These are phyloP conservation scores for Epinotia bilunana DNA, from an alignment of 2,888 invertebrate species.

Conservation along the genomic window DNA sequence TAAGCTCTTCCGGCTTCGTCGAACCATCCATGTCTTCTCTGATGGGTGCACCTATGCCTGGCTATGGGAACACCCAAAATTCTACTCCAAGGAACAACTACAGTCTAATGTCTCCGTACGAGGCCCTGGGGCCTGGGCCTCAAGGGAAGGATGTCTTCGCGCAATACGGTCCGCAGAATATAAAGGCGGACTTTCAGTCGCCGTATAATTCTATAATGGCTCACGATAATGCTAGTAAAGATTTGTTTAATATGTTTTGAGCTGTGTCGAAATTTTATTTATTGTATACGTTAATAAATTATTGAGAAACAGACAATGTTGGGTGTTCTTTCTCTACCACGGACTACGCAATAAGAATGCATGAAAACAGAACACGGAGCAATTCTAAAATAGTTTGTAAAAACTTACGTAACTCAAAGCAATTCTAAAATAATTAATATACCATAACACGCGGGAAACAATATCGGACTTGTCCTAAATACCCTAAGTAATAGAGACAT, in stretches of 20 bases:
- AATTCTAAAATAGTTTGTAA: no score
- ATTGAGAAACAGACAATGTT: background rate
- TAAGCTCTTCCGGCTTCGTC: slow-evolving; percentile 53
- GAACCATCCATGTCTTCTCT: slow-evolving; percentile 47
- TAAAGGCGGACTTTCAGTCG: slow-evolving; percentile 64
- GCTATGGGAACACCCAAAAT: background rate
- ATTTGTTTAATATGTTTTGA: slow-evolving; percentile 59
- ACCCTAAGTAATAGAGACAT: no score
- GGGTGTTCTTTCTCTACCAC: background rate
- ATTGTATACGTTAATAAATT: slow-evolving; percentile 33
- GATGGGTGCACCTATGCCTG: slow-evolving; percentile 34
- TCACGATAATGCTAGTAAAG: slow-evolving; percentile 55
- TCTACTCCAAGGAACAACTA: slow-evolving; percentile 52
- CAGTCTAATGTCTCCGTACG: slow-evolving; percentile 64
- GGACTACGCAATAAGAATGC: no score
- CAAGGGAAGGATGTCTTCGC: slow-evolving; percentile 44
- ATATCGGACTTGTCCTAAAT: no score
- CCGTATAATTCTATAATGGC: slow-evolving; percentile 61
- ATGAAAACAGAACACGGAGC: no score
- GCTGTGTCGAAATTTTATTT: slow-evolving; percentile 51
- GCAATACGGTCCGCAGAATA: slow-evolving; percentile 47
- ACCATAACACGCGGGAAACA: no score
- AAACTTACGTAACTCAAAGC: no score
- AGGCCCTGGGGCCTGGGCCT: slow-evolving; percentile 56
- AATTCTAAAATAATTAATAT: no score